Evolutionary conservation across 1,140 invertebrate genomes (phyloP), one percentile per base, ranked within the genome.

Genomic region (Apolygus lucorum): DNA sequence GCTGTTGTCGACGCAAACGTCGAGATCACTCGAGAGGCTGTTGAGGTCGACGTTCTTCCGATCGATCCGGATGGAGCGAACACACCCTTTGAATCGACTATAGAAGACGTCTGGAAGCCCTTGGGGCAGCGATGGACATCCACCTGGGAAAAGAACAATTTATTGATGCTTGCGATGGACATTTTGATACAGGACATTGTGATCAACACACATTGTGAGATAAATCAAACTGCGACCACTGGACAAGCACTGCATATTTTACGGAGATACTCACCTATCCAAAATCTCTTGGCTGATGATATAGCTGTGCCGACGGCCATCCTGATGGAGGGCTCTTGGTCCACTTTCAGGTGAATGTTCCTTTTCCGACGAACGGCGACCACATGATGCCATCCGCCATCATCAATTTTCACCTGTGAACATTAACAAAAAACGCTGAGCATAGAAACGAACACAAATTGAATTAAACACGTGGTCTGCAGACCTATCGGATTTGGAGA

Each of bases 371-470:
- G 83, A 71, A 82, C 83, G 59, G 88, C 83, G 4, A 82, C 79
- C 2, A 90, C 80, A 22, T 83, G 85, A 76, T 92, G 90, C 89
- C 89, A 91, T 52, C 86, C 76, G 0, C 87, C 88, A 79, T 92
- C 88, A 75, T 87, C 82, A 1, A 91, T 83, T 74, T 83, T 42
- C 75, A 87, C 78, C 84, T 86, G 73, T 52, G n/a, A n/a, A n/a
- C n/a, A n/a, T n/a, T n/a, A n/a, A n/a, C n/a, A n/a, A n/a, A n/a
- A n/a, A n/a, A n/a, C n/a, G n/a, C n/a, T n/a, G n/a, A n/a, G n/a
- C n/a, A n/a, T n/a, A n/a, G n/a, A n/a, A n/a, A n/a, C n/a, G n/a
- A n/a, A n/a, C n/a, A n/a, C n/a, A n/a, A n/a, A n/a, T n/a, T n/a
- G n/a, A n/a, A n/a, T n/a, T n/a, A n/a, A n/a, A n/a, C n/a, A n/a